A percentile compares a stretch with the other conserved stretches of the same genome.
These are phyloP conservation scores for Heliconius eleuchia DNA, from an alignment of 1,140 invertebrate genomes.

Conservation along the genomic window DNA sequence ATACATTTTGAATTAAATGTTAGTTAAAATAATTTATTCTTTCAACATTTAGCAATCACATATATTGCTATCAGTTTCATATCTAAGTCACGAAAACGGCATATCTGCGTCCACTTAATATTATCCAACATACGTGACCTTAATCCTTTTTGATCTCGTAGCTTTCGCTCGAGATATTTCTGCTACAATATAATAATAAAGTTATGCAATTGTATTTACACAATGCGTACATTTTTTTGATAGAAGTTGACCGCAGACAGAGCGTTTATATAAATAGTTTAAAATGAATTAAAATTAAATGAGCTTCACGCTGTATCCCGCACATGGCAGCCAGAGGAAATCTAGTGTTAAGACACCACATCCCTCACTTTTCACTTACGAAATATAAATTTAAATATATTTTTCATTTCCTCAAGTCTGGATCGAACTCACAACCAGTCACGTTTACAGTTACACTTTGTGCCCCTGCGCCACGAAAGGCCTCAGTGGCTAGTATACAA, in stretches of 20 bases:
- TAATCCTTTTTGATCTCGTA: constrained; percentile 64
- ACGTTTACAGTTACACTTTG: no score
- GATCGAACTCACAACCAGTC: no score
- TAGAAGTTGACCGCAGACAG: constrained; percentile 13
- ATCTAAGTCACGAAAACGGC: constrained; percentile 70
- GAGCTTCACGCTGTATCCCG: no score
- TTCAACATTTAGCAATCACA: constrained; percentile 44
- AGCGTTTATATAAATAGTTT: background rate
- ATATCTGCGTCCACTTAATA: constrained; percentile 68
- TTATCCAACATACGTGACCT: constrained; percentile 73
- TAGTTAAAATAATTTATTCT: constrained; percentile 20
- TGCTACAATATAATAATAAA: constrained; percentile 43
- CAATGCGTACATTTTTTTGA: constrained; percentile 19
- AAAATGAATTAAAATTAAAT: no score
- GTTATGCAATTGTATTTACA: constrained; percentile 35
- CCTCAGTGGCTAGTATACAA: background rate
- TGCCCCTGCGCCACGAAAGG: no score
- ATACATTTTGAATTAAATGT: background rate
- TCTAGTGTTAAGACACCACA: no score
- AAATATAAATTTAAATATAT: no score
- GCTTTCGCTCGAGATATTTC: constrained; percentile 57
- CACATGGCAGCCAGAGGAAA: no score
- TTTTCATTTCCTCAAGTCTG: no score
- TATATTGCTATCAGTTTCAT: constrained; percentile 47
- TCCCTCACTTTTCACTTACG: no score